phyloP scores from a whole-genome alignment of 2,113 vertebrate species.

The Smithornis capensis region DNA sequence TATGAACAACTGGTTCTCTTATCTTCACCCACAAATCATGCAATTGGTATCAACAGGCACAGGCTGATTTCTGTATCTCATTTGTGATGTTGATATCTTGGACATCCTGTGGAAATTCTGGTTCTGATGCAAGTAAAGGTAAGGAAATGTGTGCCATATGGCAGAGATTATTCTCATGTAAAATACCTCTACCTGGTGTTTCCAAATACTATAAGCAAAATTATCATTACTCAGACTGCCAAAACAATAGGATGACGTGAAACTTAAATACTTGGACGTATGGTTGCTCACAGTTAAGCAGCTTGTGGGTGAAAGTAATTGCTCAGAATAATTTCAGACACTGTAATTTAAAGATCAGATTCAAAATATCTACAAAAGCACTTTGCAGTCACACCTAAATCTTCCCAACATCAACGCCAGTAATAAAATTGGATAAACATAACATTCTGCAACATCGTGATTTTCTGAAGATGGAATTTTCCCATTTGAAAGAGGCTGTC shows the following conservation, averaged over 20 bases:
- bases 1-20: neutral
- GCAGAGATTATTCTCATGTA: neutral
- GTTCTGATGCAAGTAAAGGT: neutral
- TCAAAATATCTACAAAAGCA: conserved; percentile 25
- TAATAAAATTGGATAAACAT: neutral
- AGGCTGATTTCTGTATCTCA: neutral
- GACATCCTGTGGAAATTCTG: neutral
- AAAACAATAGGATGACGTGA: neutral
- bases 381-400: conserved; percentile 28
- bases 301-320: conserved; percentile 21
- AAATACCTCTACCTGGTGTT: neutral
- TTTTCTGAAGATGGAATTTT: neutral
- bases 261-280: neutral
- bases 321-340: conserved; percentile 16
- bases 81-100: neutral
- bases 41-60: neutral
- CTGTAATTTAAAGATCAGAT: conserved; percentile 35
- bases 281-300: neutral
- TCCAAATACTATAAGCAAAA: conserved; percentile 8
- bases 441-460: neutral
- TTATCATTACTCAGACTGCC: conserved; percentile 10
- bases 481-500: neutral
- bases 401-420: neutral
- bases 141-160: neutral
- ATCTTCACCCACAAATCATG: neutral